A percentile compares a stretch with the other conserved stretches of the same genome.
phyloP scores from a whole-genome alignment of 92 coral and sea anemone species.

The Zoanthus gigantus region DNA sequence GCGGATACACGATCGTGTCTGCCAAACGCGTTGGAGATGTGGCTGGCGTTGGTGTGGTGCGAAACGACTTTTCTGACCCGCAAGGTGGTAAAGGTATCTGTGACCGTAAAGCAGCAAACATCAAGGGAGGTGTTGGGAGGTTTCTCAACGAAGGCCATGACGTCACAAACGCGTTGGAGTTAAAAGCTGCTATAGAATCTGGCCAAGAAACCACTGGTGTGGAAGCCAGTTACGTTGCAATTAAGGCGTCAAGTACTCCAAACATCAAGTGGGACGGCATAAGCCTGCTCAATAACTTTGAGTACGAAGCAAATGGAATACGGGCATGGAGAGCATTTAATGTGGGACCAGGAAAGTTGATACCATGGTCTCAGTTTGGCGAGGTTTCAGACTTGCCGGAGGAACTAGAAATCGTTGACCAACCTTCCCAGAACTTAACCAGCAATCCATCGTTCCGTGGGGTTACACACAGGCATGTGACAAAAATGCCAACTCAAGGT shows the following conservation, averaged over 20 bases:
- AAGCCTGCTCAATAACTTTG: conserved; percentile 12
- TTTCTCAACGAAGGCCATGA: conserved; percentile 13
- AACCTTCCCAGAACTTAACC: not conserved
- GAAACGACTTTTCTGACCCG: conserved; percentile 48
- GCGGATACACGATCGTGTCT: conserved; percentile 47
- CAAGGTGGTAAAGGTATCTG: conserved; percentile 56
- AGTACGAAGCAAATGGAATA: not conserved
- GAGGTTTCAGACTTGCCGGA: conserved; percentile 25
- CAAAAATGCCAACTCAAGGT: not conserved
- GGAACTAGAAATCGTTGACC: not conserved
- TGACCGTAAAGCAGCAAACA: conserved; percentile 52
- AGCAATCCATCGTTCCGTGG: not conserved
- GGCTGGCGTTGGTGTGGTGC: conserved; percentile 43
- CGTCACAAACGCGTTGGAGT: conserved; percentile 44
- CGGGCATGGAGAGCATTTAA: conserved; percentile 42
- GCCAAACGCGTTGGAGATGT: conserved; percentile 54
- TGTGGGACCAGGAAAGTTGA: conserved; percentile 27
- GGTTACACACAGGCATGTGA: not conserved
- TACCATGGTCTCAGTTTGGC: conserved; percentile 27
- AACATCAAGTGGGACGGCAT: conserved; percentile 42
- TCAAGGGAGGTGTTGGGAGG: conserved; percentile 10
- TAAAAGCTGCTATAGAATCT: conserved; percentile 59
- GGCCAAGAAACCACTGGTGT: conserved; percentile 6
- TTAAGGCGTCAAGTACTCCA: not conserved
- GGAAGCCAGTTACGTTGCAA: conserved; percentile 36